Conservation (phyloP, 2,888 invertebrate species). For the Cantharis flavilabris region DNA sequence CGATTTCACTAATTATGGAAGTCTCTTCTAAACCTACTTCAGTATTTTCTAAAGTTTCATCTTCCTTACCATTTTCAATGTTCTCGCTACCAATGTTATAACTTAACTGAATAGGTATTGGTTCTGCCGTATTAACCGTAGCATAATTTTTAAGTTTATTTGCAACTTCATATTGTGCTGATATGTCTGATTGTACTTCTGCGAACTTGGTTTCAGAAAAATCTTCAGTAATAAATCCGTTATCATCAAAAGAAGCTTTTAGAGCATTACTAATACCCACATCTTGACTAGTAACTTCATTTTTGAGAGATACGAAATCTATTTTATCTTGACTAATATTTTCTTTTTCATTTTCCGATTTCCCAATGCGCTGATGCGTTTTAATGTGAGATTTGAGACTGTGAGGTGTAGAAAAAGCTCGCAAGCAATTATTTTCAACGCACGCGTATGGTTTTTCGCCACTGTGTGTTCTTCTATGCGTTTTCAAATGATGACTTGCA, state of each 20-base stretch:
- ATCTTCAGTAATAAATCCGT: slow-evolving; percentile 18
- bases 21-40: slow-evolving; percentile 51
- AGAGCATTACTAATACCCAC: slow-evolving; percentile 13
- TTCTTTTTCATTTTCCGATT: slow-evolving; percentile 16
- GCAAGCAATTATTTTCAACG: slow-evolving; percentile 67
- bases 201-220: slow-evolving; percentile 43
- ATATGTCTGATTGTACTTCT: slow-evolving; percentile 46
- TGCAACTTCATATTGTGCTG: slow-evolving; percentile 47
- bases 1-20: slow-evolving; percentile 54
- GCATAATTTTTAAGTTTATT: slow-evolving; percentile 54
- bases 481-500: slow-evolving; percentile 92
- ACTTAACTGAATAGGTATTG: slow-evolving; percentile 51
- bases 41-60: slow-evolving; percentile 49
- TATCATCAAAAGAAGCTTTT: slow-evolving; percentile 25
- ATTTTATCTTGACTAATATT: background rate
- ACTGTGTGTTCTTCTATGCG: slow-evolving; percentile 80
- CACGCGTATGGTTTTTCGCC: slow-evolving; percentile 83
- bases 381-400: slow-evolving; percentile 79
- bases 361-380: slow-evolving; percentile 63
- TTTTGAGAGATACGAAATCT: background rate
- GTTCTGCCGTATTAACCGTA: slow-evolving; percentile 53
- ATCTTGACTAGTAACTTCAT: background rate
- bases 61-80: slow-evolving; percentile 50
- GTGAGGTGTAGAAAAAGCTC: slow-evolving; percentile 84
- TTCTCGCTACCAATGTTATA: slow-evolving; percentile 55